A percentile compares a stretch with the other conserved stretches of the same genome.
phyloP scores from a whole-genome alignment of 1,140 invertebrate genomes.

The Zaprionus africanus region DNA sequence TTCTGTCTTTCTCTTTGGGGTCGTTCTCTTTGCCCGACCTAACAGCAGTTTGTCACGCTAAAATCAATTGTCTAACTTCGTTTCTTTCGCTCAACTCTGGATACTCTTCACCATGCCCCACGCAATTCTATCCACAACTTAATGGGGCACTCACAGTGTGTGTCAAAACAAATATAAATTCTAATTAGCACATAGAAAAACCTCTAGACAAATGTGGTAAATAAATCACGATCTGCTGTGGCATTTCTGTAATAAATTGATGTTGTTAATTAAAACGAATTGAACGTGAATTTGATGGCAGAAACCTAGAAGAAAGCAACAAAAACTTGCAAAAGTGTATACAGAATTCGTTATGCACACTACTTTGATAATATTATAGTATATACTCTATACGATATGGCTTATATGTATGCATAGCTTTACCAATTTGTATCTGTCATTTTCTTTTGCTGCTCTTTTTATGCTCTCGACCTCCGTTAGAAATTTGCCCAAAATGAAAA shows the following conservation, averaged over 20 bases:
- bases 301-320: too few relatives aligned
- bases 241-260: background rate
- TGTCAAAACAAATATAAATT: background rate
- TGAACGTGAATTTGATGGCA: background rate
- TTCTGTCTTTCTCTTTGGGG: background rate
- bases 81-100: background rate
- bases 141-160: background rate
- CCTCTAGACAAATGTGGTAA: background rate
- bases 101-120: constrained; percentile 9
- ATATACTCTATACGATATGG: background rate
- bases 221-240: background rate
- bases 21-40: constrained; percentile 3
- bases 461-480: constrained; percentile 18
- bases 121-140: background rate
- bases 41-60: constrained; percentile 40
- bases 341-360: background rate
- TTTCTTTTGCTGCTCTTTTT: constrained; percentile 16
- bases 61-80: constrained; percentile 8
- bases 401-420: constrained; percentile 4
- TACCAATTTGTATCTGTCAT: constrained; percentile 28
- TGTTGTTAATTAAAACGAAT: constrained; percentile 5
- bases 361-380: background rate
- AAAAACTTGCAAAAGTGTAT: constrained; percentile 14
- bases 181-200: background rate
- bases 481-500: constrained; percentile 39